Evolutionary conservation across 2,888 invertebrate species (phyloP).

Genomic region (Aromia moschata): DNA sequence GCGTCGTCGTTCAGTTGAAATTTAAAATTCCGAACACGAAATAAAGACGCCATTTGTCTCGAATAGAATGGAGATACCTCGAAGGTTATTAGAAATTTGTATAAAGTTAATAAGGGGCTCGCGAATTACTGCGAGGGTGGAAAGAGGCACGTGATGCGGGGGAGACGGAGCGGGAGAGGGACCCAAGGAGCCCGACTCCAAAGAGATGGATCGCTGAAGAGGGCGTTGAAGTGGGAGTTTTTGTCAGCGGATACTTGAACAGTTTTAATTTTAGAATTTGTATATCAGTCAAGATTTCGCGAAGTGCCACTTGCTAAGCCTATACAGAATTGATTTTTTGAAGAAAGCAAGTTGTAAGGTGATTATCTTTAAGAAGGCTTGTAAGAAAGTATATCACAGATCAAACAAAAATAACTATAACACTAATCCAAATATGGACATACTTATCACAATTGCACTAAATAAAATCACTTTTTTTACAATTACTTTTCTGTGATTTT

Average conservation of each 20-base stretch:
- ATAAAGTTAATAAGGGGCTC: slow-evolving; percentile 41
- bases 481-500: too few species aligned
- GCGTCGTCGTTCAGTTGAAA: slow-evolving; percentile 6
- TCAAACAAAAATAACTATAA: too few species aligned
- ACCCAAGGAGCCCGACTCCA: slow-evolving; percentile 31
- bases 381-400: too few species aligned
- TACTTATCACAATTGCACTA: too few species aligned
- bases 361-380: too few species aligned
- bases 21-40: slow-evolving; percentile 33
- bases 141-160: slow-evolving; percentile 21
- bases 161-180: slow-evolving; percentile 35
- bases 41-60: slow-evolving; percentile 30
- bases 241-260: slow-evolving; percentile 35
- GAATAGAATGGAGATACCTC: slow-evolving; percentile 32
- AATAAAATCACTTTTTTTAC: too few species aligned
- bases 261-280: background rate
- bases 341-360: too few species aligned
- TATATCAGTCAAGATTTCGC: too few species aligned
- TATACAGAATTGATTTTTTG: too few species aligned
- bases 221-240: slow-evolving; percentile 29
- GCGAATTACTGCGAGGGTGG: slow-evolving; percentile 32
- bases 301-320: too few species aligned
- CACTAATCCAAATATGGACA: too few species aligned
- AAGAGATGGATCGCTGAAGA: slow-evolving; percentile 37
- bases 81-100: slow-evolving; percentile 40